Evolutionary conservation across 2,797 vertebrate species (phyloP).

Genomic region (Falco naumanni): DNA sequence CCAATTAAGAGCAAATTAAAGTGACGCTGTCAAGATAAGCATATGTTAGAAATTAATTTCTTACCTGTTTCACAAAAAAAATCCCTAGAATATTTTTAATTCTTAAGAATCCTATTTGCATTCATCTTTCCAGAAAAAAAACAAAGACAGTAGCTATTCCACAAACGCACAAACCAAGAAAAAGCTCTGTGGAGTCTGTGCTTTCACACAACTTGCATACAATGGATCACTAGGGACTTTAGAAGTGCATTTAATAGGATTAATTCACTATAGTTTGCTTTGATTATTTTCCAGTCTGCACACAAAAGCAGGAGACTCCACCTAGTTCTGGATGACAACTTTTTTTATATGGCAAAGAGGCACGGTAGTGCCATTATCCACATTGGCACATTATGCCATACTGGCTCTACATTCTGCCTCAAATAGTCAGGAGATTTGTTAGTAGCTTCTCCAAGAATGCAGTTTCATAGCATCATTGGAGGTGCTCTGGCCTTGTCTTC

Average conservation of each 20-base stretch:
- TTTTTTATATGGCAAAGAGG: not conserved
- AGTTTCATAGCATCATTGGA: not conserved
- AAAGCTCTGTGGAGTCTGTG: not conserved
- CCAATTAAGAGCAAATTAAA: conserved; percentile 33
- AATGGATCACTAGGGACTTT: not conserved
- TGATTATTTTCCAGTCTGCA: not conserved
- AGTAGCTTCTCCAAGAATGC: not conserved
- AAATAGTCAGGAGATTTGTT: not conserved
- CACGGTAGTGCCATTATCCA: not conserved
- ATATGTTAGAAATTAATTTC: conserved; percentile 17
- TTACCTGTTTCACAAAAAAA: not conserved
- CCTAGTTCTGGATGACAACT: not conserved
- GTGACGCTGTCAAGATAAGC: not conserved
- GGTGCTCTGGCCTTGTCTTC: not conserved
- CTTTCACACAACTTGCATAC: not conserved
- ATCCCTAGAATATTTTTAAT: not conserved
- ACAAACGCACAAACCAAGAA: not conserved
- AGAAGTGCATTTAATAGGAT: not conserved
- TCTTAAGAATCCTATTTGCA: not conserved
- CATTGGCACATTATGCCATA: not conserved
- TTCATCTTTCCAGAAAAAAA: not conserved
- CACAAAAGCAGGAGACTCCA: not conserved
- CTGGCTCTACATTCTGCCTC: not conserved
- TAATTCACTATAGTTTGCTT: not conserved
- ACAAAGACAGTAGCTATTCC: not conserved